phyloP scores from a whole-genome alignment of 2,888 invertebrate genomes.

The Drosophila quinaria region DNA sequence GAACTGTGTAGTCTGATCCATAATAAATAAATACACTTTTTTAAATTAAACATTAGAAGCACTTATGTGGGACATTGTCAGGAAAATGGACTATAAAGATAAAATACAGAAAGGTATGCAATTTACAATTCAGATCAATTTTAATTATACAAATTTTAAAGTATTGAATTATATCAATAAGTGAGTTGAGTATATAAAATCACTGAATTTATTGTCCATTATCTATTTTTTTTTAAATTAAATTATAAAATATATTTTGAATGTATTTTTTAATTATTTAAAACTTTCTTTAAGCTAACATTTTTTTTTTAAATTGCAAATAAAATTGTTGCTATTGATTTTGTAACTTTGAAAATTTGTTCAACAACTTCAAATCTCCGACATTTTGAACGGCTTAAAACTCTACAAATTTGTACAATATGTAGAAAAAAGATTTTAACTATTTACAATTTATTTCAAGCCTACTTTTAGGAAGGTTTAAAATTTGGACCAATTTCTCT shows the following conservation, averaged over 20 bases:
- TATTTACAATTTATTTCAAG: background rate
- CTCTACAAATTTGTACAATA: no score
- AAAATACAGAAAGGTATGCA: background rate
- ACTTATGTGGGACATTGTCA: background rate
- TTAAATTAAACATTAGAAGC: background rate
- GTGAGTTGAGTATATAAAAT: background rate
- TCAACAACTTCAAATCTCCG: no score
- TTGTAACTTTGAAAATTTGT: no score
- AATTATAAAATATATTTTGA: no score
- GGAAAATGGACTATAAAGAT: background rate
- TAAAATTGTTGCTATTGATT: no score
- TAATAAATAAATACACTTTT: conserved; percentile 4
- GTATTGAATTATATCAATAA: no score
- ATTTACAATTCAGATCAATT: background rate
- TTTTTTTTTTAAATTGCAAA: no score
- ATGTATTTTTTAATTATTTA: no score
- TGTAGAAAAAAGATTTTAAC: no score
- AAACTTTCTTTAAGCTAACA: no score
- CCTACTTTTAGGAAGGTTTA: background rate
- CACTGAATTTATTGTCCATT: background rate
- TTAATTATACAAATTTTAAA: background rate
- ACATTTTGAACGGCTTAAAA: no score
- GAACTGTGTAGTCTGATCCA: conserved; percentile 3
- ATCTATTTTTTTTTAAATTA: no score
- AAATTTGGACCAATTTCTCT: background rate